Base-by-base conservation (phyloP, 1,140 invertebrate species). In the Hycleus cichorii region DNA sequence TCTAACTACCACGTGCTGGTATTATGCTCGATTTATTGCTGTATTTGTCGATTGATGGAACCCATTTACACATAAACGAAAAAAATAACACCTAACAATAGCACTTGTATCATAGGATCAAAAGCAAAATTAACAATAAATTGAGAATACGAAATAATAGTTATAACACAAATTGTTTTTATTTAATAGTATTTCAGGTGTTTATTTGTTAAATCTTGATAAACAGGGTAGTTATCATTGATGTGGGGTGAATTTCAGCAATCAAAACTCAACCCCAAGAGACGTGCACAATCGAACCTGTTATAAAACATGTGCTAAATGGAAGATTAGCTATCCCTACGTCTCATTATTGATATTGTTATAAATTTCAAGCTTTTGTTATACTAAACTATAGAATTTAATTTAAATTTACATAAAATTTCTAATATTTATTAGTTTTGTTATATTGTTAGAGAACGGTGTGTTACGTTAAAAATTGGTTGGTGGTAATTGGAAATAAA, bases 401-500 rank as follows among this genome's bases (percentile, higher is more conserved):
- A 18, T 18, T 18, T 18, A 18, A 18, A 18, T 18, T 18, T 18
- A 18, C 18, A 18, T 18, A 18, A 26, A 45, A 42, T 53, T 53
- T 53, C 44, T 44, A 53, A 53, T 53, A 53, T 32, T 32, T 32
- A 7, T 32, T 32, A 1, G 7, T 32, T 32, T 7, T 7, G 32
- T 32, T 4, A 5, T 4, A 32, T 32, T 1, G 7, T 32, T 32
- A 5, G 7, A 32, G 32, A 32, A 32, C 7, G 32, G 32, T 18
- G 32, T 7, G 32, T 32, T 32, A 32, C 32, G 7, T 32, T 53
- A 32, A 53, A 45, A 26, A 53, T 46, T 39, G 38, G 42, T 40
- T 50, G 50, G 46, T 47, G 57, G 60, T 62, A 62, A 62, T 62
- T 62, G 60, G 57, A 62, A 62, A 62, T 59, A 62, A 58, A 62